A percentile compares a stretch with the other conserved stretches of the same genome.
These are phyloP conservation scores for Lethocerus indicus DNA, from an alignment of 1,140 invertebrate genomes.

Conservation along the genomic window DNA sequence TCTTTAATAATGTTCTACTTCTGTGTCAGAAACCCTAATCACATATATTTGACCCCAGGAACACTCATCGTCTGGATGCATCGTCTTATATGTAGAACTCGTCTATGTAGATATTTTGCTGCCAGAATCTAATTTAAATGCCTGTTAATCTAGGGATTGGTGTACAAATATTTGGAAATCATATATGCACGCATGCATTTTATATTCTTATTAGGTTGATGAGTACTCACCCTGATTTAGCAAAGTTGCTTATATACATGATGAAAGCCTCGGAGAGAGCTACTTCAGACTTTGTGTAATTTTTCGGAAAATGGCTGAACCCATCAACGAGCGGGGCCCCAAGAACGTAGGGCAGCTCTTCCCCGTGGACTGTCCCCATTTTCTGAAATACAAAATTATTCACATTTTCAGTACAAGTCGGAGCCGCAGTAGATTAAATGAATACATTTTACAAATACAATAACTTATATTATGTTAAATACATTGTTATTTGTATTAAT, in stretches of 20 bases:
- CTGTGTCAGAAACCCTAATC: too few relatives aligned
- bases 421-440: too few relatives aligned
- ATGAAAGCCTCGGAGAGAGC: constrained; percentile 74
- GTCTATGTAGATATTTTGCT: neutral
- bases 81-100: neutral
- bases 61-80: too few relatives aligned
- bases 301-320: constrained; percentile 55
- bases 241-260: constrained; percentile 77
- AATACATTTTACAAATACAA: neutral
- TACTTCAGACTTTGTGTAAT: constrained; percentile 66
- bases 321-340: constrained; percentile 61
- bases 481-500: neutral
- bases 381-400: constrained; percentile 36
- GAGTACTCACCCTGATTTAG: constrained; percentile 66
- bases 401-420: neutral
- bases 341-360: constrained; percentile 81
- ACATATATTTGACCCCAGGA: too few relatives aligned
- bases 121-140: neutral
- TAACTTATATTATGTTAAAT: neutral
- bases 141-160: too few relatives aligned
- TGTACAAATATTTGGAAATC: too few relatives aligned
- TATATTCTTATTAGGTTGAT: too few relatives aligned
- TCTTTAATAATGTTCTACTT: too few relatives aligned
- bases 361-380: constrained; percentile 73
- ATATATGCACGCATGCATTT: too few relatives aligned